Conservation (phyloP, 1,140 invertebrate genomes). For the Hirudo medicinalis region DNA sequence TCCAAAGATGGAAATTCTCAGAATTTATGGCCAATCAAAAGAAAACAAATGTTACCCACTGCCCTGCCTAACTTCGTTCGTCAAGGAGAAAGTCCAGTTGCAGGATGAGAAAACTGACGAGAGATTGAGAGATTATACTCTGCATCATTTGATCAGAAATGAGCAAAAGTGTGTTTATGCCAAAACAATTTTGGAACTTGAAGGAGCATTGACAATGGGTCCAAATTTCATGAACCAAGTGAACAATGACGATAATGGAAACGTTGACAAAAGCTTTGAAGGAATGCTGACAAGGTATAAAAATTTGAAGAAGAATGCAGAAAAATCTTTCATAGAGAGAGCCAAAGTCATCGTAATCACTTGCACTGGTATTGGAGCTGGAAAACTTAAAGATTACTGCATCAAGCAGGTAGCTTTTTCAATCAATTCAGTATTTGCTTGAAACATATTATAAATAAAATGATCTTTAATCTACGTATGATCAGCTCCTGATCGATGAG, state of each 20-base stretch:
- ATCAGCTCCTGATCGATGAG: conserved; percentile 38
- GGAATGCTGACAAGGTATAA: background rate
- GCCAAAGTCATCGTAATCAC: conserved; percentile 15
- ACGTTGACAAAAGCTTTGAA: background rate
- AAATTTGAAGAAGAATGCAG: background rate
- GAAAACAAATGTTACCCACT: conserved; percentile 30
- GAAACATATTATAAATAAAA: too few relatives aligned
- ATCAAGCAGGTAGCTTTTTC: background rate
- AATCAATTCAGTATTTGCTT: too few relatives aligned
- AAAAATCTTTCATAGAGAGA: background rate
- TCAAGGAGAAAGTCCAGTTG: conserved; percentile 5
- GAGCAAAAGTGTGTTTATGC: conserved; percentile 21
- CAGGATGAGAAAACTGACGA: conserved; percentile 2
- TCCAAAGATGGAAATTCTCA: conserved; percentile 27
- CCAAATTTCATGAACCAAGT: too few relatives aligned
- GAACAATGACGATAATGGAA: background rate
- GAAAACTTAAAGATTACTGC: background rate
- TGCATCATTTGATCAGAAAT: conserved; percentile 30
- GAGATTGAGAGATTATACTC: conserved; percentile 27
- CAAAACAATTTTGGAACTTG: conserved; percentile 27
- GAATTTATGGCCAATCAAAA: conserved; percentile 31
- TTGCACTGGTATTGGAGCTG: background rate
- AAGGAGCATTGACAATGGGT: conserved; percentile 25
- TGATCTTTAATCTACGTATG: too few relatives aligned
- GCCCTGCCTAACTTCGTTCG: conserved; percentile 18